phyloP scores from a whole-genome alignment of 2,113 vertebrate genomes.

The Melanerpes formicivorus region DNA sequence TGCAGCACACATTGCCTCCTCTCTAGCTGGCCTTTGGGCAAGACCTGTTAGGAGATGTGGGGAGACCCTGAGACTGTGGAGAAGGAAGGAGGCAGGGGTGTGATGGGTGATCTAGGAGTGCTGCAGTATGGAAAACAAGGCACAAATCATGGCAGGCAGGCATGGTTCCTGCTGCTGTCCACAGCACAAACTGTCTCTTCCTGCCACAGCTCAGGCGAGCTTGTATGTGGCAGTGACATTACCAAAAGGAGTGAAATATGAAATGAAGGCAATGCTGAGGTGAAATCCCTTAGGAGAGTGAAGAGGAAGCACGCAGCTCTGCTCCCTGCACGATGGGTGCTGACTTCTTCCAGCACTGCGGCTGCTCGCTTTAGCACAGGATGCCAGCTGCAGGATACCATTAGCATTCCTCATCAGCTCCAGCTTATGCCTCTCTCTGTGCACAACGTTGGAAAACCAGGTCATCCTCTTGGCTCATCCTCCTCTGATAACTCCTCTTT shows the following conservation, averaged over 20 bases:
- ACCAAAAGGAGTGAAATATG: background rate
- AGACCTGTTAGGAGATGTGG: background rate
- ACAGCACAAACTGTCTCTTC: background rate
- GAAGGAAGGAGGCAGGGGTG: background rate
- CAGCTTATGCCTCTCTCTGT: conserved; percentile 6
- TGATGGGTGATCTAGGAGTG: background rate
- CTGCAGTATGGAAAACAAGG: background rate
- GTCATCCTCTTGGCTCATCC: conserved; percentile 61
- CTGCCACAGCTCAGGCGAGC: background rate
- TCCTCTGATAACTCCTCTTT: conserved; percentile 49
- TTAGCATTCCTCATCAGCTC: conserved; percentile 44
- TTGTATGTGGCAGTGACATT: background rate
- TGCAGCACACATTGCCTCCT: background rate
- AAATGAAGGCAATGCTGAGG: background rate
- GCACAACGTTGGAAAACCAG: conserved; percentile 35
- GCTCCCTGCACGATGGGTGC: background rate
- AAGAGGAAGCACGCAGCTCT: background rate
- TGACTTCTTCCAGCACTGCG: background rate
- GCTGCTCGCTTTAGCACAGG: background rate
- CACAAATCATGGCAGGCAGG: background rate
- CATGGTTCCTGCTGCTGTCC: background rate
- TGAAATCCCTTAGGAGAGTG: background rate
- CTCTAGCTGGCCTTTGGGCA: background rate
- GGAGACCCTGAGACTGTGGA: background rate
- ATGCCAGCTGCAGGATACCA: conserved; percentile 45